phyloP scores from a whole-genome alignment of 2,888 invertebrate species.

The Pinctada fucata region DNA sequence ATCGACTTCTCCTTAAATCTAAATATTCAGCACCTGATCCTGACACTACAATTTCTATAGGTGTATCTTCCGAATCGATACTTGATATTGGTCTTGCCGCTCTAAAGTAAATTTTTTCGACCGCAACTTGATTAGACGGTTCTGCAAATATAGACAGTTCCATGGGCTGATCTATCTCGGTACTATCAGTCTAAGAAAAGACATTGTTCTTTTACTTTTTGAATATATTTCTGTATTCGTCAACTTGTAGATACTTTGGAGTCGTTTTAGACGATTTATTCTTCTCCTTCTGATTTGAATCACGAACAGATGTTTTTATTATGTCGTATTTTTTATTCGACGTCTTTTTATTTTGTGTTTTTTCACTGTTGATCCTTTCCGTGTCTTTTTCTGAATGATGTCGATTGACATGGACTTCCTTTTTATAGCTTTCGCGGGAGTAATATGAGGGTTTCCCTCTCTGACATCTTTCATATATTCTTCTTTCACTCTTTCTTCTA shows the following conservation, averaged over 20 bases:
- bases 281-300: too few relatives aligned
- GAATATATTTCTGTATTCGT: not conserved
- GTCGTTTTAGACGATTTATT: not conserved
- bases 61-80: too few relatives aligned
- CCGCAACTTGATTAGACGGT: constrained; percentile 25
- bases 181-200: constrained; percentile 19
- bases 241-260: not conserved
- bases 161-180: constrained; percentile 15
- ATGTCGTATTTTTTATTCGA: not conserved
- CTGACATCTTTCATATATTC: constrained; percentile 3
- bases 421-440: not conserved
- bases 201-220: constrained; percentile 15
- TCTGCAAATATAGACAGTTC: too few relatives aligned
- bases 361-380: constrained; percentile 12
- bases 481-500: constrained; percentile 5
- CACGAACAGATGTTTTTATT: too few relatives aligned
- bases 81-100: constrained; percentile 28
- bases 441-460: constrained; percentile 1
- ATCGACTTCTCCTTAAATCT: too few relatives aligned
- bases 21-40: too few relatives aligned
- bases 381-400: constrained; percentile 8
- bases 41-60: too few relatives aligned
- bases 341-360: not conserved
- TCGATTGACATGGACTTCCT: not conserved
- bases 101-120: constrained; percentile 29